Percentiles rank a stretch among this genome's conserved stretches.
Evolutionary conservation across 2,888 invertebrate species (phyloP).

Genomic region (Tuta absoluta): DNA sequence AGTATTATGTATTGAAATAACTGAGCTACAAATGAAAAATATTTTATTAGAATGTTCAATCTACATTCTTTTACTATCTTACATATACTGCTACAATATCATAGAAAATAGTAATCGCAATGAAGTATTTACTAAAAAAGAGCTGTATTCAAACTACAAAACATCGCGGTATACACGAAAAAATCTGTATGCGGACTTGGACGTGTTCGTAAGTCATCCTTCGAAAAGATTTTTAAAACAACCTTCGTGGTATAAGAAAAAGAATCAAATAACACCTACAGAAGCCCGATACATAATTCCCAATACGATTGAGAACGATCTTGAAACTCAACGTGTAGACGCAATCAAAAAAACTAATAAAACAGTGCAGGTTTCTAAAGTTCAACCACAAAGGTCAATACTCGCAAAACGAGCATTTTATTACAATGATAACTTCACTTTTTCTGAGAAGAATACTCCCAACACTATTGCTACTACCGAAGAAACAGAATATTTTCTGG

Average conservation of each 20-base stretch:
- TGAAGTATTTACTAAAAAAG: neutral
- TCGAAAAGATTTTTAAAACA: neutral
- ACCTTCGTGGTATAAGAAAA: neutral
- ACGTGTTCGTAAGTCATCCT: neutral
- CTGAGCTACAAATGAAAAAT: neutral
- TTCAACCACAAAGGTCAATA: neutral
- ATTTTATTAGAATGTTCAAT: neutral
- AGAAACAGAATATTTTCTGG: neutral
- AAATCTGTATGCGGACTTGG: neutral
- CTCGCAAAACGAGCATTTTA: neutral
- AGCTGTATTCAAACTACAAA: neutral
- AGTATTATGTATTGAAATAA: neutral
- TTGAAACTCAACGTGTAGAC: neutral
- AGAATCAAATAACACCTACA: neutral
- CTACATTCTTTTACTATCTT: neutral
- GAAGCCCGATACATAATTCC: neutral
- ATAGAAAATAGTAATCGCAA: neutral
- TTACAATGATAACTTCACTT: neutral
- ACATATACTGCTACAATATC: neutral
- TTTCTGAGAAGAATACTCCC: neutral
- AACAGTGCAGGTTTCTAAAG: neutral
- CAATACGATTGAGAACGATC: neutral
- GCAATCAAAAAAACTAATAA: neutral
- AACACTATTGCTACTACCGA: neutral
- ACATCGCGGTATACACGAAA: neutral